Base-by-base conservation (phyloP, 1,140 invertebrate species). In the Condylostylus longicornis region DNA sequence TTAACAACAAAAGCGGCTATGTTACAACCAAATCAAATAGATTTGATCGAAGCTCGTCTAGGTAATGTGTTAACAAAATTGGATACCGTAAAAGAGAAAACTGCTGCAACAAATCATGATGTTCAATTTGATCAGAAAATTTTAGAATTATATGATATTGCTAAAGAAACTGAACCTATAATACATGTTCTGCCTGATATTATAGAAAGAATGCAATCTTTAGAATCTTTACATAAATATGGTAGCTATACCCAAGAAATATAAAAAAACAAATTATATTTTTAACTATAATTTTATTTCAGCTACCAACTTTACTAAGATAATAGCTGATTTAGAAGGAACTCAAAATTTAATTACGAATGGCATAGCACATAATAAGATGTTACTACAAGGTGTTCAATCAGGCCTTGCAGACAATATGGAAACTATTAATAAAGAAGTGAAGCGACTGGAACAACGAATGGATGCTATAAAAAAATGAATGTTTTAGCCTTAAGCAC, bases 171-270 rank as follows among this genome's bases (percentile, higher is more conserved):
- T 27, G 84, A 90, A 52, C 66, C 75, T 27, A 70, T 86, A 40
- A 75, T 77, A 13, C 74, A 82, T 51, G 64, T 79, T 35, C 47
- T 86, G 38, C 81, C 84, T 2, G 77, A 85, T 58, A 78, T 88
- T 19, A 69, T 93, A 17, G 78, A 89, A 44, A 69, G 87, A 42
- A 74, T 93, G 67, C 68, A 79, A 43, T 75, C 85, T 5, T 62
- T 94, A 1, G 80, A 87, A 59, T 69, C 74, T n/a, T 61, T 93
- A 6, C 87, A 93, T 61, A 78, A 84, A 64, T 82, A 90, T 77
- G 85, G 83, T 86, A 63, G 32, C 20, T 18, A 22, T 28, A 30
- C 12, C 10, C 18, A 9, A n/a, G 9, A 17, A 15, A 17, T 19
- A 18, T 15, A 19, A 3, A 34, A 12, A 29, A 37, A 33, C 10